These are phyloP conservation scores for Marcusenius ussheri DNA, from an alignment of 2,113 vertebrate genomes.

Conservation along the genomic window DNA sequence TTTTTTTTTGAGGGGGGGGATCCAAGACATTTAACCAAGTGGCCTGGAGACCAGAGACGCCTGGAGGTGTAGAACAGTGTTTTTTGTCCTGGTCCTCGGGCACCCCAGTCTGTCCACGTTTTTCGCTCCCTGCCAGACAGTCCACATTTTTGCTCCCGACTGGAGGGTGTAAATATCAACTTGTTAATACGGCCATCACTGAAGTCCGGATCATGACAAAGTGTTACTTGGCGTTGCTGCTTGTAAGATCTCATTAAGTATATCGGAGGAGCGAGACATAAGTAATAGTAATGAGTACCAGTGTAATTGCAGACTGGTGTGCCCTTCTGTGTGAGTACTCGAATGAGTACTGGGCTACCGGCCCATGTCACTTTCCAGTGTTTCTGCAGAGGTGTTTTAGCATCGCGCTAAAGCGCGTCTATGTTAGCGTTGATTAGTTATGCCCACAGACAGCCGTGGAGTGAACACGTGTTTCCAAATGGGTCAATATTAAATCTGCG, in stretches of 20 bases:
- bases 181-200: background rate
- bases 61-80: background rate
- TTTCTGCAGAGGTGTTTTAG: background rate
- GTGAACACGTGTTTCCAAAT: background rate
- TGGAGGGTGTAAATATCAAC: background rate
- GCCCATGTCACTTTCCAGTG: background rate
- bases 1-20: background rate
- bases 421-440: background rate
- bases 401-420: background rate
- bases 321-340: background rate
- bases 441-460: background rate
- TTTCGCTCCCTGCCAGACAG: background rate
- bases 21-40: background rate
- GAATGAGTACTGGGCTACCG: background rate
- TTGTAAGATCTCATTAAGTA: background rate
- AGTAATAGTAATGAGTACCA: background rate
- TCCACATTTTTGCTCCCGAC: too few relatives aligned
- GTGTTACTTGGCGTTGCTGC: background rate
- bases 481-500: background rate
- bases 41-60: too few relatives aligned
- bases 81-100: background rate
- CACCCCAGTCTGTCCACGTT: background rate
- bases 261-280: background rate
- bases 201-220: background rate
- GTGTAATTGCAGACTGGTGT: background rate